Percentiles rank a stretch among this genome's conserved stretches.
Conservation (phyloP, 2,888 invertebrate genomes). For the Scelioninae gen. 1 region DNA sequence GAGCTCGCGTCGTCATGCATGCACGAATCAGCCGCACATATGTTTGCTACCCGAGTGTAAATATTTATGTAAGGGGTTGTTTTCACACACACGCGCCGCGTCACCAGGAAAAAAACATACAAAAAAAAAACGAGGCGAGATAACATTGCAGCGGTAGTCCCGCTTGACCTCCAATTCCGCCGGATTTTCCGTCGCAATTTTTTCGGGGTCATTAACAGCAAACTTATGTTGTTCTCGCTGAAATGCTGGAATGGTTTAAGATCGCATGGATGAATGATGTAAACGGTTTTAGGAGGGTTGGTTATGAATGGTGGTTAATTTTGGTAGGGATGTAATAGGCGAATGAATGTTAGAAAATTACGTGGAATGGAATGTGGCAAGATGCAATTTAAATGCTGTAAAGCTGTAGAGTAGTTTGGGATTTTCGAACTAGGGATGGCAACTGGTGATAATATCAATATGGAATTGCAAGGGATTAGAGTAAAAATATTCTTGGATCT, state of each 20-base stretch:
- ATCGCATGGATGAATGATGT: not conserved
- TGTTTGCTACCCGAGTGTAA: slow-evolving; percentile 21
- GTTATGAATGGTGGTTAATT: not conserved
- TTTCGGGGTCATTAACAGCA: slow-evolving; percentile 38
- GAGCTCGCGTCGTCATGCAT: not conserved
- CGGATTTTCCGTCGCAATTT: slow-evolving; percentile 9
- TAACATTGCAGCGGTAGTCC: too few relatives aligned
- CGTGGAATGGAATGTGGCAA: too few relatives aligned
- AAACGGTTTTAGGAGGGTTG: not conserved
- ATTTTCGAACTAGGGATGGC: too few relatives aligned
- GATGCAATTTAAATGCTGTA: too few relatives aligned
- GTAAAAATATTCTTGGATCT: too few relatives aligned
- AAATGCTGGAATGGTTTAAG: not conserved
- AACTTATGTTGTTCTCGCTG: not conserved
- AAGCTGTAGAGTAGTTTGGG: too few relatives aligned
- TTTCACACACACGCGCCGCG: slow-evolving; percentile 8
- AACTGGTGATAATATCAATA: too few relatives aligned
- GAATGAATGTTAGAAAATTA: not conserved
- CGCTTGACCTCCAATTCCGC: slow-evolving; percentile 38
- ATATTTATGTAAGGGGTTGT: slow-evolving; percentile 39
- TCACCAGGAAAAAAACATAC: not conserved
- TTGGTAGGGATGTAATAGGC: not conserved
- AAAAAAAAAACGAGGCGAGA: not conserved
- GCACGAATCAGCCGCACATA: slow-evolving; percentile 32
- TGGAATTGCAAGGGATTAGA: too few relatives aligned